Evolutionary conservation across 2,888 invertebrate genomes (phyloP), one percentile per base, ranked within the genome.

Genomic region (Mechanitis messenoides): DNA sequence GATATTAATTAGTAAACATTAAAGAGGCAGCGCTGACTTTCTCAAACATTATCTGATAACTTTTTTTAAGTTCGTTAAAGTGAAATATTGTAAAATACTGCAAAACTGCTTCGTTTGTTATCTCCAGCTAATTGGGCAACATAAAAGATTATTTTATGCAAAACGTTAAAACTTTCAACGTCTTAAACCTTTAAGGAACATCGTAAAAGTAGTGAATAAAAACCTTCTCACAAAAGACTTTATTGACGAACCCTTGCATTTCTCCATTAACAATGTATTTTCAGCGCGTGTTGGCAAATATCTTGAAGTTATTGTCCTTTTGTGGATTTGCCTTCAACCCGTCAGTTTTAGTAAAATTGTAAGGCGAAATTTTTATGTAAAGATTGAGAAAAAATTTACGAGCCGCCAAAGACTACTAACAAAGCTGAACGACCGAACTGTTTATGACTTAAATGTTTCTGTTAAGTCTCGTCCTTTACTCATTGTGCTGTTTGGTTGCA

Each of bases 191-290:
- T 77, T 78, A 74, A 75, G 70, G 73, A 72, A 71, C 69, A 74
- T 78, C 76, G 75, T 85, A 83, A 84, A 84, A 68, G 64, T 61
- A 60, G 68, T 65, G 69, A 69, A 74, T 78, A 78, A 82, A 79
- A 79, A 79, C 75, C 78, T 76, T 77, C 77, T 68, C 72, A 84
- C 84, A 85, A 85, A 75, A 75, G 71, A 66, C 72, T 77, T 81
- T 80, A 80, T 84, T 82, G 78, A 78, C 81, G 75, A 87, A 85
- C 87, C 84, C 85, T 84, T 85, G 81, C 84, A 83, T 84, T 85
- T 83, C 84, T 78, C 78, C 69, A 75, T 76, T 76, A 77, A 83
- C 82, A 81, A 77, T 79, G 79, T 80, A 73, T 76, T 77, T 72
- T 68, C 60, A 65, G 62, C 69, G 72, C 72, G 70, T 81, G 82